Conservation (phyloP, 2,797 vertebrate genomes). For the Myoxocephalus aenaeus region DNA sequence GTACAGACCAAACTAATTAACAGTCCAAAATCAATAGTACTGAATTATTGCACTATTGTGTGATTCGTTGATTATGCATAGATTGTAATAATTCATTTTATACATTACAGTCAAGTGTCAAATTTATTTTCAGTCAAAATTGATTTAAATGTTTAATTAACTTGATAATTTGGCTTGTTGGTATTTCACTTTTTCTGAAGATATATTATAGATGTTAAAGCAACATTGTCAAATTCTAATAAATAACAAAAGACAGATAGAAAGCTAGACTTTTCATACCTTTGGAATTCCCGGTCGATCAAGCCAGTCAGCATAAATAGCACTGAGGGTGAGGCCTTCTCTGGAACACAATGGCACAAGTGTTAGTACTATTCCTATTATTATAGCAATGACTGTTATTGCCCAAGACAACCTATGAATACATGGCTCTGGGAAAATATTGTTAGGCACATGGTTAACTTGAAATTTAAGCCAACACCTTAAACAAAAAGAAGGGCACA, state of each 20-base stretch:
- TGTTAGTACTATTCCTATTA: slow-evolving; percentile 75
- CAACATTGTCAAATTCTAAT: background rate
- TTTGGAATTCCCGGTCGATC: slow-evolving; percentile 92
- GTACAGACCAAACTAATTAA: background rate
- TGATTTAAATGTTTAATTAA: slow-evolving; percentile 8
- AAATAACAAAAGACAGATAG: slow-evolving; percentile 19
- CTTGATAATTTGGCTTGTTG: background rate
- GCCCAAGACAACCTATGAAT: slow-evolving; percentile 68
- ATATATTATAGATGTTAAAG: background rate
- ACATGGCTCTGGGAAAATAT: slow-evolving; percentile 63
- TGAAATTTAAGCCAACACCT: slow-evolving; percentile 63
- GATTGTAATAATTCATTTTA: background rate
- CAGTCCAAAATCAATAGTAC: background rate
- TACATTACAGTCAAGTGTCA: background rate
- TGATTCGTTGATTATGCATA: background rate
- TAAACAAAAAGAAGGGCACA: slow-evolving; percentile 70
- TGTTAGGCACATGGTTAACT: slow-evolving; percentile 45
- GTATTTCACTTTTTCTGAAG: slow-evolving; percentile 1
- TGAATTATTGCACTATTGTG: slow-evolving; percentile 7
- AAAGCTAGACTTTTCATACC: slow-evolving; percentile 79
- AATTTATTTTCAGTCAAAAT: background rate
- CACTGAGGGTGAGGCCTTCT: slow-evolving; percentile 86
- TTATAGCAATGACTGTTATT: slow-evolving; percentile 68
- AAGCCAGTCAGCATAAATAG: slow-evolving; percentile 92
- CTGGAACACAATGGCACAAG: slow-evolving; percentile 85